Base-by-base conservation (phyloP, 92 coral and sea anemone species). In the Palythoa grandiflora region DNA sequence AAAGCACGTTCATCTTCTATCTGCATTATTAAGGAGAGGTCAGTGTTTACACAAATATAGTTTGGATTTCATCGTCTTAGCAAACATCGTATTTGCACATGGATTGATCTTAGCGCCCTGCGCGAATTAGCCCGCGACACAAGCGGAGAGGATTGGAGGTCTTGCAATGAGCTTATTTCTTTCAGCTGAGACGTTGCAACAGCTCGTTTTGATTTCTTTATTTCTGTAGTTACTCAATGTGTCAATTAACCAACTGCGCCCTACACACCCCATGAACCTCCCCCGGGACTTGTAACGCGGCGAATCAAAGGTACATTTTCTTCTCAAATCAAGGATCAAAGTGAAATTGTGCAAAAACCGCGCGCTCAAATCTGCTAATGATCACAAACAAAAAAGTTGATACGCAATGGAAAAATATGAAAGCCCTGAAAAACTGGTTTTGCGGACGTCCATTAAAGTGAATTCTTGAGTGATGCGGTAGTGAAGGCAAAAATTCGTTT, bases 311-410 rank as follows among this genome's bases (percentile, higher is more conserved):
- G 86, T 21, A 54, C n/a, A 77, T 59, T 68, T 60, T 75, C 84
- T 91, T 88, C 88, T 94, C 80, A 87, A 92, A 88, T 74, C 75
- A 10, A 83, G 93, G 96, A 95, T 95, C 96, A 95, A 95, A 95
- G 94, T 60, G 40, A 90, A 84, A 87, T 66, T 47, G 86, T 77
- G 15, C 44, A 78, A 75, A 91, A 65, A 90, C 96, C 96, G 96
- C 96, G 87, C 68, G 21, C 53, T 88, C 68, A 71, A 70, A 76
- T 87, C 39, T 63, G 60, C 78, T 65, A 75, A 68, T 73, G 85
- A 79, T 28, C 35, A 44, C 19, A 36, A 87, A 71, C 48, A 76
- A n/a, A 28, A 65, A 48, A 44, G 21, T 12, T 12, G 7, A 48
- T 81, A 13, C 0, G 19, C 10, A 3, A 44, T 1, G 40, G 2